Base-by-base conservation (phyloP, 1,140 invertebrate species). In the Diorhabda elongata region DNA sequence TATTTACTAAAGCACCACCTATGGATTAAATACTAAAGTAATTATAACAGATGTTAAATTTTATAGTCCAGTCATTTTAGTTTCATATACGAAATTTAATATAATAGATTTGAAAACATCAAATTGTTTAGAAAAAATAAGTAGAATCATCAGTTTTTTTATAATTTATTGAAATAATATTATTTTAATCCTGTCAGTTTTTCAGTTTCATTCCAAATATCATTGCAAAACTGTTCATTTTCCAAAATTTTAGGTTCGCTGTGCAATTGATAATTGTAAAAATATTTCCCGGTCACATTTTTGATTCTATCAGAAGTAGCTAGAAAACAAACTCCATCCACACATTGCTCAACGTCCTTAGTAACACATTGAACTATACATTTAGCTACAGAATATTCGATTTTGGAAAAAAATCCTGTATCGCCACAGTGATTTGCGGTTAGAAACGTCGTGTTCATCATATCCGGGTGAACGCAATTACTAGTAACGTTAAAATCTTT, bases 401-500 rank as follows among this genome's bases (percentile, higher is more conserved):
- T 11, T 61, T 64, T 61, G 26, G 11, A 63, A 42, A 47, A 60
- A 69, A n/a, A 44, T 57, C 44, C 47, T 61, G 42, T 42, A 63
- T 9, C 26, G 26, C 9, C 4, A 45, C 41, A 9, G 26, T 61
- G 44, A 44, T 44, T 7, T 44, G 57, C 59, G 62, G 66, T 42
- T 41, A 74, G 44, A 61, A 74, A 69, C 45, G 64, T 70, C 3
- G 72, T 72, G 47, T 64, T 71, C 2, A 63, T 72, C 72, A 74
- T 75, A 42, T 86, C 86, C 42, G 87, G 87, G 75, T 87, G 83
- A 7, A 84, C 69, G 65, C 78, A 78, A 74, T 87, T 85, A 6
- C 79, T 80, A 60, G 76, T 82, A 1, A 87, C 79, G 26, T 81
- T 80, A 56, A 42, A 69, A 42, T 71, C 67, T 58, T 65, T 52